phyloP scores from a whole-genome alignment of 2,888 invertebrate species.

The Magallana nippona region DNA sequence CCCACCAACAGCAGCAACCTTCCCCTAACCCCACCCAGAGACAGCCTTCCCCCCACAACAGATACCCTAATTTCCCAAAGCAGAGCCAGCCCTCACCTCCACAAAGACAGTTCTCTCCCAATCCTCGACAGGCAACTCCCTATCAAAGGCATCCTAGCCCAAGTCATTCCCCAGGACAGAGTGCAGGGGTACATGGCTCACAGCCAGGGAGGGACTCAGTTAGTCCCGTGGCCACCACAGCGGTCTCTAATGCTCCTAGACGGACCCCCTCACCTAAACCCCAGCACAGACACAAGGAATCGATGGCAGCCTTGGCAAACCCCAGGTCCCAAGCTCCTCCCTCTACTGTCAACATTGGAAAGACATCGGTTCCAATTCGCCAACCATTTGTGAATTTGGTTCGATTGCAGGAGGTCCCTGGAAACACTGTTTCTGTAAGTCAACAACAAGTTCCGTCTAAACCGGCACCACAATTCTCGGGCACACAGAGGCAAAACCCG shows the following conservation, averaged over 20 bases:
- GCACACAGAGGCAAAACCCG: not conserved
- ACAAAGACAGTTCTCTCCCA: conserved; percentile 36
- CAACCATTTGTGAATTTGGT: conserved; percentile 49
- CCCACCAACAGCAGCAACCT: conserved; percentile 10
- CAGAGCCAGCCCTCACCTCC: conserved; percentile 19
- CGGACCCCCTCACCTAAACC: conserved; percentile 50
- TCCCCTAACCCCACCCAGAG: conserved; percentile 37
- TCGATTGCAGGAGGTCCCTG: conserved; percentile 37
- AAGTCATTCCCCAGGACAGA: not conserved
- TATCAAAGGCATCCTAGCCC: conserved; percentile 25
- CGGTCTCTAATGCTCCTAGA: not conserved
- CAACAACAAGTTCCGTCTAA: conserved; percentile 36
- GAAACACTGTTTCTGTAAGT: conserved; percentile 30
- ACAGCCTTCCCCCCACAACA: not conserved
- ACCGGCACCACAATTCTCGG: conserved; percentile 6
- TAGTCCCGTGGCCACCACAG: conserved; percentile 14
- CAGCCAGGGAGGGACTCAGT: conserved; percentile 21
- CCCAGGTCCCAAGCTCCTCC: not conserved
- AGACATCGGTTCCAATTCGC: conserved; percentile 42
- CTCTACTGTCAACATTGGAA: conserved; percentile 41
- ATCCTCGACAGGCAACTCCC: conserved; percentile 9
- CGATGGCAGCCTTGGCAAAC: conserved; percentile 30
- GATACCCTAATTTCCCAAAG: not conserved
- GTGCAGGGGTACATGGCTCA: not conserved
- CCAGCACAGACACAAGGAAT: conserved; percentile 50